Evolutionary conservation across 2,113 vertebrate genomes (phyloP), one percentile per base, ranked within the genome.

Genomic region (Cheilinus undulatus): DNA sequence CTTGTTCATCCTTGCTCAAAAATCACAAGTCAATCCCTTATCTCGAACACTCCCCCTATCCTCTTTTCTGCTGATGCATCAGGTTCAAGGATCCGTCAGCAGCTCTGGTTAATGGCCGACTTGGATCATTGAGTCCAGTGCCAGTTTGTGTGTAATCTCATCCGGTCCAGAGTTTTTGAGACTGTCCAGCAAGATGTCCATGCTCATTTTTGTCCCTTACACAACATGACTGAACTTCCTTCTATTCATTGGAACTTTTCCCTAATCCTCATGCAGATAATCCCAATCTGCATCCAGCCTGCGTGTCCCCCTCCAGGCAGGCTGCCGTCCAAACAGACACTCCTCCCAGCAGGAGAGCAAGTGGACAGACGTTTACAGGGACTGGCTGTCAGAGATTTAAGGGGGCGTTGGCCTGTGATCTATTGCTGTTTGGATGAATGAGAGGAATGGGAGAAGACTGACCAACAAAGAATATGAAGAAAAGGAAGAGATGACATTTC

Each of bases 61-160:
- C 46, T 17, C 19, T 61, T 80, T 86, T 78, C 69, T 84, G 87
- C 87, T 89, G 88, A 90, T 73, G 76, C 58, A 50, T 76, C 86
- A 27, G 45, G 72, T 87, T 83, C 80, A 88, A 88, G 76, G 77
- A 79, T 43, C 74, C 23, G 13, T 71, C 73, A 54, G 66, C 78
- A 67, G 56, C 54, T 50, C 54, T 52, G 72, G 82, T 89, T 89
- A 91, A 91, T 65, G 70, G 70, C 62, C 22, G 56, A 73, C 73
- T 74, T 12, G 50, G 82, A 78, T 72, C 66, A 80, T 27, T 26
- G 64, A 75, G 28, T 69, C 60, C 40, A 32, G 30, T 17, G 42
- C 54, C 34, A 26, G 32, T 40, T 64, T 60, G 46, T 19, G 52
- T 38, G 58, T 40, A 22, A 40, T 24, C 54, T 50, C 27, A n/a